Evolutionary conservation across 2,797 vertebrate genomes (phyloP).

Genomic region (Notamacropus eugenii): DNA sequence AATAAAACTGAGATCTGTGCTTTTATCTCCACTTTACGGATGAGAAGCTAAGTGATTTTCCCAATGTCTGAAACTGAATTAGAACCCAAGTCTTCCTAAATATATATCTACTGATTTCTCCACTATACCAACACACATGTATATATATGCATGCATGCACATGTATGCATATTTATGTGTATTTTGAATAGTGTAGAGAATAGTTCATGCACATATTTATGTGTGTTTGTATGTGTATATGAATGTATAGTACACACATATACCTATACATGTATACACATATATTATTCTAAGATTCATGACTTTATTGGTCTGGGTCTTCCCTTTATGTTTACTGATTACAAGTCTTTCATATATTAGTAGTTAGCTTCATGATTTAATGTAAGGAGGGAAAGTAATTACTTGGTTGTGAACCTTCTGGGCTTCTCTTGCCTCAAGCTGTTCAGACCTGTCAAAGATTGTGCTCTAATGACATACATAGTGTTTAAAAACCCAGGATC

Average conservation of each 20-base stretch:
- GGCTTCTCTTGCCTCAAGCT: background rate
- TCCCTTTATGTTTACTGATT: background rate
- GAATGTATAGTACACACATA: too few relatives aligned
- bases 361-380: background rate
- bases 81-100: background rate
- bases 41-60: background rate
- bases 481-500: background rate
- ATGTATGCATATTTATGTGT: too few relatives aligned
- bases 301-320: background rate
- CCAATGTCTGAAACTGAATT: background rate
- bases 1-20: background rate
- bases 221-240: too few relatives aligned
- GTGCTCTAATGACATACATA: background rate
- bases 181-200: too few relatives aligned
- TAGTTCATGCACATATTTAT: too few relatives aligned
- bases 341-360: background rate
- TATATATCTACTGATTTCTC: background rate
- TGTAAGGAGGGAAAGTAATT: background rate
- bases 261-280: background rate
- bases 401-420: background rate
- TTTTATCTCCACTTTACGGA: background rate
- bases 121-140: background rate
- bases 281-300: background rate
- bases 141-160: background rate
- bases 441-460: background rate